Evolutionary conservation across 2,113 vertebrate species (phyloP), one percentile per base, ranked within the genome.

Genomic region (Chloropsis cyanopogon): DNA sequence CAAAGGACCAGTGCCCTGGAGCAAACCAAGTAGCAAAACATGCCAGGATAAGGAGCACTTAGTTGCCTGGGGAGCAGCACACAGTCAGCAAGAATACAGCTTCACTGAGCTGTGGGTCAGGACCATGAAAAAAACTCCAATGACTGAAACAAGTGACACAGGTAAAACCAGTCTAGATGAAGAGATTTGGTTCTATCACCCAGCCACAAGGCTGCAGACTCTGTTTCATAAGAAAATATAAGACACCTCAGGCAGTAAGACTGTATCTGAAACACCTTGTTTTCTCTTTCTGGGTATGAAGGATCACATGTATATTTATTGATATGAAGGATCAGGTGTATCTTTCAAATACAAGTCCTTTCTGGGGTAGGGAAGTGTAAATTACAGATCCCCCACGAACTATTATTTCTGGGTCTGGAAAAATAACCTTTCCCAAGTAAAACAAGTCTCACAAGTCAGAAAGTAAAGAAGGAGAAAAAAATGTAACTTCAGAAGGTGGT

Each of bases 391-490:
- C 42, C 11, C 33, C 53, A 21, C 0, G 0, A 33, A 49, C 23
- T 49, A 16, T 50, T 59, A 25, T 54, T 83, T 90, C 24, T 65
- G 59, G 2, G 11, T 91, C 44, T 61, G 31, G 49, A 89, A 31
- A 82, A 91, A 72, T 37, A 73, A 71, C 25, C 9, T 66, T 46
- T 35, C 11, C 10, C 52, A 88, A 53, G 50, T n/a, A 80, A 94
- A 82, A 46, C 2, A 75, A 47, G 23, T 61, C 5, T 75, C n/a
- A 56, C 37, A 69, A 53, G 53, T 42, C 14, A 61, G 61, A 44
- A 93, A 26, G 46, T 28, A 68, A 87, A 60, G 9, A 90, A 77
- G 16, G 35, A 85, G n/a, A 80, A 19, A 53, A 76, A 91, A 91
- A 39, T 0, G 0, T 33, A 66, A 52, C 25, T 25, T 53, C 12